Base-by-base conservation (phyloP, 1,140 invertebrate species). In the Pseudomyrmex gracilis region DNA sequence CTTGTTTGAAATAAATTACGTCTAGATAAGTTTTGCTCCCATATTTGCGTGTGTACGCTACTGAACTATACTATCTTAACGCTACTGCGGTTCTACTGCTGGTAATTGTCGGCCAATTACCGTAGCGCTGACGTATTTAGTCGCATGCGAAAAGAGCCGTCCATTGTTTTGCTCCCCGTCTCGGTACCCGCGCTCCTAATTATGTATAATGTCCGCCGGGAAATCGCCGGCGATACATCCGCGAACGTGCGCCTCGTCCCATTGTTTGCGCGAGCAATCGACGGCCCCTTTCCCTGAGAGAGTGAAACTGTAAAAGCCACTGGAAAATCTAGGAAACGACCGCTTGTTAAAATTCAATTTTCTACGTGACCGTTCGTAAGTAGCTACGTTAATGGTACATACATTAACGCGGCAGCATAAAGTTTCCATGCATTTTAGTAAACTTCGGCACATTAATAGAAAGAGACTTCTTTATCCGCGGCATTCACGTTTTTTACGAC, bases 81-180 rank as follows among this genome's bases (percentile, higher is more conserved):
- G 57, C 20, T 55, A 45, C 68, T 45, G 78, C 83, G 64, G 85
- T 85, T 73, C 82, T 61, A 83, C 86, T 67, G 84, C 70, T 80
- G 87, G 85, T 90, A 92, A 92, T 91, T 91, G 91, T 86, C 84
- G 49, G 83, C 88, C 91, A 92, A 93, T 92, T 93, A 93, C 90
- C 87, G 82, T 67, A 53, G 86, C 88, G 87, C 84, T 84, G 86
- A 88, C 86, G 86, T 90, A 90, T 91, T 88, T 92, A 92, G 91
- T 91, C 89, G 85, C 90, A 89, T 90, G 90, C 86, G 90, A 91
- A 92, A 91, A 89, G 85, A 89, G 87, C 85, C 80, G 74, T 80
- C 85, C 83, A 92, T 92, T 92, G 92, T 92, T 34, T 92, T 83
- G 88, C 90, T 86, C 51, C 66, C 53, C 45, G 73, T 57, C 55